phyloP scores from a whole-genome alignment of 2,113 vertebrate species.

The Sylvilagus bachmani region DNA sequence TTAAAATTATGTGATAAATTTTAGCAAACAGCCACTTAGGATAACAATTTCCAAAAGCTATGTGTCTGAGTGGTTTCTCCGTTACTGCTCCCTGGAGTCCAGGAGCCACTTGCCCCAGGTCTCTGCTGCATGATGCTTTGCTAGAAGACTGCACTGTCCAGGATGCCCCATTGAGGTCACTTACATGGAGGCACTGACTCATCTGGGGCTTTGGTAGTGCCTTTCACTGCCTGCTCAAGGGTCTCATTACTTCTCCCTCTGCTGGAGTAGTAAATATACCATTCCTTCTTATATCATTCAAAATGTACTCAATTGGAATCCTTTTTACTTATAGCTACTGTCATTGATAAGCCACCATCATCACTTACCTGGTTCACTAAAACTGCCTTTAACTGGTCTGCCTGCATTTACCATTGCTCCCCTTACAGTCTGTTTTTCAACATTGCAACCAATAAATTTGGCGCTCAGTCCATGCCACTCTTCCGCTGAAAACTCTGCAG shows the following conservation, averaged over 20 bases:
- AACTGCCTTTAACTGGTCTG: background rate
- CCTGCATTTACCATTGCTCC: background rate
- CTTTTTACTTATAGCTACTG: background rate
- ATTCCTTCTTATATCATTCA: background rate
- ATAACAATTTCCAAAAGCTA: background rate
- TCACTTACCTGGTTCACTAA: background rate
- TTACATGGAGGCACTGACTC: background rate
- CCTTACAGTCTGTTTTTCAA: background rate
- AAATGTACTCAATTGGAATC: background rate
- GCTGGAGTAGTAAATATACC: background rate
- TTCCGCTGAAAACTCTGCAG: background rate
- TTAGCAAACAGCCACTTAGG: background rate
- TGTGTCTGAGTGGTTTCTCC: background rate
- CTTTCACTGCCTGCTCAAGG: background rate
- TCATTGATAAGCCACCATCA: background rate
- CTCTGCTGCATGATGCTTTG: background rate
- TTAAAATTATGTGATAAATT: slow-evolving; percentile 1
- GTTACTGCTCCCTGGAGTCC: background rate
- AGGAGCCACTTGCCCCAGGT: background rate
- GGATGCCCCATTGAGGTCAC: background rate
- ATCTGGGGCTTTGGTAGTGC: background rate
- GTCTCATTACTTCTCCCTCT: background rate
- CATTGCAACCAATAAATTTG: background rate
- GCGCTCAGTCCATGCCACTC: background rate
- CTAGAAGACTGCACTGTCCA: background rate